Evolutionary conservation across 1,140 invertebrate species (phyloP).

Genomic region (Gyrodactylus bullatarudis): DNA sequence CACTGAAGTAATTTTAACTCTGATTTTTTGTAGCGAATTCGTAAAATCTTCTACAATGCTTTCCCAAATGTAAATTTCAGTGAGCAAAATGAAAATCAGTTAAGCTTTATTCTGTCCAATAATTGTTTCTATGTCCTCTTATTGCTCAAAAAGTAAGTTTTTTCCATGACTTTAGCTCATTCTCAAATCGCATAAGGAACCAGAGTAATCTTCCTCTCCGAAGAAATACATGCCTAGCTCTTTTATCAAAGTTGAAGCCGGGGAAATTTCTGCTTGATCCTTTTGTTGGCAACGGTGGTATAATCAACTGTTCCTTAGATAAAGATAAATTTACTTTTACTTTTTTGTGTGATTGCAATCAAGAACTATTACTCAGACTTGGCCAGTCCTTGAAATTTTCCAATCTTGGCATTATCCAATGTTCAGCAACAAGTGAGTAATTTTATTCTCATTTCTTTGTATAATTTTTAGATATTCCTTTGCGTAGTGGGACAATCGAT

Average conservation of each 20-base stretch:
- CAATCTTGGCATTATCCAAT: neutral
- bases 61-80: neutral
- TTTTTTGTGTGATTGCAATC: neutral
- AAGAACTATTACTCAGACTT: neutral
- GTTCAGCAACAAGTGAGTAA: neutral
- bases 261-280: neutral
- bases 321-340: neutral
- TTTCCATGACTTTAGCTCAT: neutral
- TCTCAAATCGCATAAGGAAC: neutral
- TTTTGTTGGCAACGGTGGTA: neutral
- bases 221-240: neutral
- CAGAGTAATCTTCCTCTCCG: neutral
- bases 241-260: neutral
- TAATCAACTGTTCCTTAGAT: neutral
- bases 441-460: too few species aligned
- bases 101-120: neutral
- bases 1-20: neutral
- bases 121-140: neutral
- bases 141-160: neutral
- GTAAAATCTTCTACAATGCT: neutral
- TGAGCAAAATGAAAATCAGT: neutral
- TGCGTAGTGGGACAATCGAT: neutral
- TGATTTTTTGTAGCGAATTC: neutral
- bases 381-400: too few species aligned
- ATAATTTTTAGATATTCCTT: neutral